Evolutionary conservation across 2,888 invertebrate species (phyloP).

Genomic region (Calameuta pallipes): DNA sequence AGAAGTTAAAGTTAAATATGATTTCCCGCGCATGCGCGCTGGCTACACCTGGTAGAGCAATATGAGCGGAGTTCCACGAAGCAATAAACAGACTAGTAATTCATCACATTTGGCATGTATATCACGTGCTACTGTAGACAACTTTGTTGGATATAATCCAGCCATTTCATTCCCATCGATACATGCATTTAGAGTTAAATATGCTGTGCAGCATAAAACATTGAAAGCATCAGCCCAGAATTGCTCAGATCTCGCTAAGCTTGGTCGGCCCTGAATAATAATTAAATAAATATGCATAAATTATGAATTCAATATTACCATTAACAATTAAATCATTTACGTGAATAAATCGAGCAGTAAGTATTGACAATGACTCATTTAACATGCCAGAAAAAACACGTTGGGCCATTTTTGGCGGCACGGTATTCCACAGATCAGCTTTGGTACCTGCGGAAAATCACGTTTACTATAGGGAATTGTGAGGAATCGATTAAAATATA

Average conservation of each 20-base stretch:
- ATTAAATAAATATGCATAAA: neutral
- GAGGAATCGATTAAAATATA: neutral
- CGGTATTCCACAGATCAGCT: slow-evolving; percentile 86
- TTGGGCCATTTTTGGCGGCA: slow-evolving; percentile 90
- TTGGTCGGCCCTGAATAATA: slow-evolving; percentile 73
- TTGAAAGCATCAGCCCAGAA: slow-evolving; percentile 70
- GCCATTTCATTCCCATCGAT: slow-evolving; percentile 67
- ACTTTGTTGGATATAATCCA: slow-evolving; percentile 71
- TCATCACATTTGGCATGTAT: slow-evolving; percentile 87
- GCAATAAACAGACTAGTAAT: slow-evolving; percentile 78
- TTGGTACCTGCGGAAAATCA: slow-evolving; percentile 73
- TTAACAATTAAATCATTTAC: slow-evolving; percentile 64
- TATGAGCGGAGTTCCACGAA: slow-evolving; percentile 81
- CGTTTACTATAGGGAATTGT: slow-evolving; percentile 1
- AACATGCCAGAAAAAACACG: slow-evolving; percentile 87
- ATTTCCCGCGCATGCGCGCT: neutral
- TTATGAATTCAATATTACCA: neutral
- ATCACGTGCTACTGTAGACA: slow-evolving; percentile 80
- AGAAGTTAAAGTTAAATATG: neutral
- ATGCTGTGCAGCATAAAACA: slow-evolving; percentile 79
- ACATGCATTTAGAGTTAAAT: slow-evolving; percentile 69
- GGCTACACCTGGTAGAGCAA: slow-evolving; percentile 77
- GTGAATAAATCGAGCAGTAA: slow-evolving; percentile 84
- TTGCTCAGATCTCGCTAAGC: slow-evolving; percentile 68
- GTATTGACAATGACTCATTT: slow-evolving; percentile 84